Evolutionary conservation across 2,113 vertebrate species (phyloP).

Genomic region (Clarias macrocephalus): DNA sequence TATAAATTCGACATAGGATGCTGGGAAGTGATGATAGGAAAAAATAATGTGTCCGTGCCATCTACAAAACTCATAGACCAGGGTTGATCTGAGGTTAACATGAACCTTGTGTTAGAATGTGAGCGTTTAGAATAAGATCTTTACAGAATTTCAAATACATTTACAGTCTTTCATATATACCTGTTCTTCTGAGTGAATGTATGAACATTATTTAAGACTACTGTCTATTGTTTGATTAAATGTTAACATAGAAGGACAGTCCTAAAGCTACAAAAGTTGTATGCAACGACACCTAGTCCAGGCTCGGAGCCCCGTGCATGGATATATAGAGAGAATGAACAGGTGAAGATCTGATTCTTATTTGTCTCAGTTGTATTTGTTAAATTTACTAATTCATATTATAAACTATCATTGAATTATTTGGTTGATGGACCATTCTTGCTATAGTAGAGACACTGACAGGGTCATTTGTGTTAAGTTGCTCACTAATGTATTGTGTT

Average conservation of each 20-base stretch:
- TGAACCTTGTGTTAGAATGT: background rate
- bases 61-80: background rate
- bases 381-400: background rate
- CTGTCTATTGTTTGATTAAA: background rate
- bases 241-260: slow-evolving; percentile 37
- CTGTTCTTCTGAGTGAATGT: background rate
- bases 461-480: background rate
- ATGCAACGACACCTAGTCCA: background rate
- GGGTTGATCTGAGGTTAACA: slow-evolving; percentile 27
- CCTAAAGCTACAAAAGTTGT: slow-evolving; percentile 3
- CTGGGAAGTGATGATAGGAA: slow-evolving; percentile 4
- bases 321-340: background rate
- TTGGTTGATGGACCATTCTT: background rate
- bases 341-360: background rate
- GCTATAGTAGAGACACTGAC: background rate
- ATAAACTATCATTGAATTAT: background rate
- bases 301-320: background rate
- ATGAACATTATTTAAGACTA: slow-evolving; percentile 18
- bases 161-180: slow-evolving; percentile 37
- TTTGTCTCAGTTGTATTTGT: background rate
- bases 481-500: background rate
- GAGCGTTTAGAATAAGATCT: slow-evolving; percentile 24
- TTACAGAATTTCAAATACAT: slow-evolving; percentile 28
- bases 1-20: background rate
- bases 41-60: slow-evolving; percentile 13